These are phyloP conservation scores for Cynocephalus volans DNA, from an alignment of 2,113 vertebrate species.

Conservation along the genomic window DNA sequence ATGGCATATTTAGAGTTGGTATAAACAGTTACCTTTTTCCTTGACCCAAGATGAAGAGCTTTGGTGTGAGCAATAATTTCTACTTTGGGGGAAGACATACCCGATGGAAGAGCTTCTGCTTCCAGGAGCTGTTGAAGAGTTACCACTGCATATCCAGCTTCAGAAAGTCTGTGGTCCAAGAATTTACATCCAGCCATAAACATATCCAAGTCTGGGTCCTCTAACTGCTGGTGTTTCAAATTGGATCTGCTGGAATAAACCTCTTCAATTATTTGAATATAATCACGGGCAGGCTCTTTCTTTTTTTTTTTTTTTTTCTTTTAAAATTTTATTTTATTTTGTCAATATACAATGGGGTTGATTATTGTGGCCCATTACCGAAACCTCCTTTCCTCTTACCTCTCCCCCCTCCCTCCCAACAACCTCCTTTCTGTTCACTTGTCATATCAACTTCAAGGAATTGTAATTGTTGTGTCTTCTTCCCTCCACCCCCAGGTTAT, in stretches of 20 bases:
- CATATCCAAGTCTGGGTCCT: background rate
- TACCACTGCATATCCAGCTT: background rate
- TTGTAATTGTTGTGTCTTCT: too few relatives aligned
- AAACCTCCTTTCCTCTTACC: too few relatives aligned
- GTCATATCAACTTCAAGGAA: too few relatives aligned
- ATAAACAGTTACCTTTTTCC: background rate
- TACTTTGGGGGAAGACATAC: too few relatives aligned
- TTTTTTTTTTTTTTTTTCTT: too few relatives aligned
- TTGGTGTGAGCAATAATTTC: background rate
- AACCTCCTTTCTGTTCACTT: too few relatives aligned
- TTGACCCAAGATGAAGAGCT: background rate
- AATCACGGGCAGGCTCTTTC: background rate
- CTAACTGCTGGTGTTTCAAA: background rate
- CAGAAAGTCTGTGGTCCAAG: rapidly evolving
- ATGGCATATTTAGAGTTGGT: background rate
- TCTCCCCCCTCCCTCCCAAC: too few relatives aligned
- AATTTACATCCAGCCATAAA: background rate
- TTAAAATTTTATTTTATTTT: too few relatives aligned
- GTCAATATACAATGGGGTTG: too few relatives aligned
- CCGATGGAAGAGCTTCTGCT: background rate
- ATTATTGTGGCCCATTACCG: too few relatives aligned
- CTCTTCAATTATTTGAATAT: background rate
- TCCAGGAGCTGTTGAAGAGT: background rate
- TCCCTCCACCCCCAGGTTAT: too few relatives aligned
- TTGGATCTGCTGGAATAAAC: background rate